These are phyloP conservation scores for Cisticola juncidis DNA, from an alignment of 2,113 vertebrate species.

Conservation along the genomic window DNA sequence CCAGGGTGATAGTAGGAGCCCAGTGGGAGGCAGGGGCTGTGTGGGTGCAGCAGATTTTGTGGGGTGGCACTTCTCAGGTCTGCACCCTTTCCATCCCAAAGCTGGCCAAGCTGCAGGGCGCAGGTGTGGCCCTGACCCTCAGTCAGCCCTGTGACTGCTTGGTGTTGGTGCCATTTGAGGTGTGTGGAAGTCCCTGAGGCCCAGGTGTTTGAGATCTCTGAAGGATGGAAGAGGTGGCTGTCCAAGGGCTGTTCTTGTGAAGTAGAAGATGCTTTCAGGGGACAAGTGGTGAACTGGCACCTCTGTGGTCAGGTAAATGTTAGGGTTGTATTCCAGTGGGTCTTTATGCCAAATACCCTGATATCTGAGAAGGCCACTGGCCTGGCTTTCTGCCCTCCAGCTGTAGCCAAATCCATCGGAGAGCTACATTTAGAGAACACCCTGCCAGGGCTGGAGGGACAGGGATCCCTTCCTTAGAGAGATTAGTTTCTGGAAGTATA, in stretches of 20 bases:
- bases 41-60: not conserved
- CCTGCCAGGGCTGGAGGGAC: not conserved
- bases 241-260: not conserved
- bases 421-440: not conserved
- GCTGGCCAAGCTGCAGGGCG: not conserved
- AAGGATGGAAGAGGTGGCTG: not conserved
- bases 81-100: not conserved
- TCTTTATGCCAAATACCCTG: conserved; percentile 1
- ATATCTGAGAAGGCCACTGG: conserved; percentile 33
- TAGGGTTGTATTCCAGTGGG: not conserved
- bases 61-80: not conserved
- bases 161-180: not conserved
- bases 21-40: not conserved
- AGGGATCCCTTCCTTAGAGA: not conserved
- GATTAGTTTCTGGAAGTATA: not conserved
- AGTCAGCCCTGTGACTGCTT: not conserved
- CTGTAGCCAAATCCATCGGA: conserved; percentile 11
- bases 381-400: not conserved
- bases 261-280: not conserved
- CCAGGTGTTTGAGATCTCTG: not conserved
- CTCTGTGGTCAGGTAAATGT: conserved; percentile 11
- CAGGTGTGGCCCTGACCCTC: not conserved
- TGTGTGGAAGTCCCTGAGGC: accelerated
- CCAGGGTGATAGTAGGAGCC: not conserved
- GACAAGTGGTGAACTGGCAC: not conserved